Percentiles rank a stretch among this genome's conserved stretches.
Evolutionary conservation across 2,888 invertebrate genomes (phyloP).

Genomic region (Seira musarum): DNA sequence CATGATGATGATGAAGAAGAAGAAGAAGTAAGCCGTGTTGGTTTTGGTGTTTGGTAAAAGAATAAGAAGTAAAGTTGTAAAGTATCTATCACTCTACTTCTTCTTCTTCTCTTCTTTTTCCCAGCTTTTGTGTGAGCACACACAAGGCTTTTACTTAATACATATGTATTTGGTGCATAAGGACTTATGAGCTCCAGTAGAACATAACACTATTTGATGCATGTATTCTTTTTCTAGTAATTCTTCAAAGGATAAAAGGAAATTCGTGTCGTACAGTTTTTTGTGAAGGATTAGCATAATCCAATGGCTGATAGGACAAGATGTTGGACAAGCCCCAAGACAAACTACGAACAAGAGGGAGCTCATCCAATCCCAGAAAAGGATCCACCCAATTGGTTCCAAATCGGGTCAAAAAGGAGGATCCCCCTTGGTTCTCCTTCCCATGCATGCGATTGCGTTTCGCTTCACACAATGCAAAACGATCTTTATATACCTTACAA

Average conservation of each 20-base stretch:
- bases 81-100: conserved; percentile 37
- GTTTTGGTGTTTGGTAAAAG: conserved; percentile 14
- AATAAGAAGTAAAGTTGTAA: conserved; percentile 41
- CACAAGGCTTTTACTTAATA: no score
- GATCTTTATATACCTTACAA: neutral
- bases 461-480: conserved; percentile 44
- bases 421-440: conserved; percentile 61
- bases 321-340: conserved; percentile 70
- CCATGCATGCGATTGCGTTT: conserved; percentile 64
- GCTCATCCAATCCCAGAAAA: conserved; percentile 65
- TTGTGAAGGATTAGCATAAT: conserved; percentile 69
- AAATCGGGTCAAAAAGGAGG: conserved; percentile 70
- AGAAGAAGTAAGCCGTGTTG: conserved; percentile 5
- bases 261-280: conserved; percentile 66
- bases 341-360: conserved; percentile 69
- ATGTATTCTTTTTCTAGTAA: conserved; percentile 12
- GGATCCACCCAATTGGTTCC: conserved; percentile 69
- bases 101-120: conserved; percentile 28
- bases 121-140: neutral
- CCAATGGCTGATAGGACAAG: conserved; percentile 70
- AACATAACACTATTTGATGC: no score
- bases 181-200: no score
- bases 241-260: conserved; percentile 65
- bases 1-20: conserved; percentile 32
- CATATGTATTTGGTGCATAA: no score